Base-by-base conservation (phyloP, 1,140 invertebrate genomes). In the Tetramorium simillimum region DNA sequence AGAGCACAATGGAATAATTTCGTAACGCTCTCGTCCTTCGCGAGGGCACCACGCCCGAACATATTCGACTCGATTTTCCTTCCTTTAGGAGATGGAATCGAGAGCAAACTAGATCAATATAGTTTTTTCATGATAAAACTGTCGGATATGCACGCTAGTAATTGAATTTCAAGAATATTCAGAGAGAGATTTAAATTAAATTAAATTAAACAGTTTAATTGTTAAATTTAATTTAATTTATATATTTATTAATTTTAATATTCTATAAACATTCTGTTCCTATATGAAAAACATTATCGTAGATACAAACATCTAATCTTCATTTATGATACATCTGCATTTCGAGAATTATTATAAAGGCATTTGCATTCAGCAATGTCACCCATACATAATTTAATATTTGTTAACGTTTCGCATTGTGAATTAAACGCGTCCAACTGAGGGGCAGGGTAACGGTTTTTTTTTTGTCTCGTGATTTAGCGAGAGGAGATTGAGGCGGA, bases 11-110 rank as follows among this genome's bases (percentile, higher is more conserved):
- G 69, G 70, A 84, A 84, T 56, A 84, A 84, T 84, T 56, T 84
- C 80, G 80, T 84, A 84, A 75, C 80, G 70, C n/a, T 73, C 69
- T 51, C 37, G 65, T 81, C 51, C 21, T 73, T 73, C 53, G 62
- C 80, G 53, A 75, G 62, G 43, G 69, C 43, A 84, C 80, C 80
- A 84, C 80, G 80, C 80, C 80, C 80, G 80, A 84, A 46, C 51
- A 37, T 70, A 70, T 37, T 21, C 63, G 21, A 75, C 70, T 84
- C 69, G 53, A 60, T 84, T 58, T 56, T 65, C 28, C 33, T 58
- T 60, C 53, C 18, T 24, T n/a, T 24, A 24, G 6, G 37, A 60
- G 69, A 73, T 60, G 28, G 40, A 49, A 73, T 73, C 24, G 69
- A 69, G 46, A 80, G 16, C 75, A 9, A 40, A 62, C 14, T 33